These are phyloP conservation scores for Melipona bicolor DNA, from an alignment of 2,888 invertebrate genomes.

Conservation along the genomic window DNA sequence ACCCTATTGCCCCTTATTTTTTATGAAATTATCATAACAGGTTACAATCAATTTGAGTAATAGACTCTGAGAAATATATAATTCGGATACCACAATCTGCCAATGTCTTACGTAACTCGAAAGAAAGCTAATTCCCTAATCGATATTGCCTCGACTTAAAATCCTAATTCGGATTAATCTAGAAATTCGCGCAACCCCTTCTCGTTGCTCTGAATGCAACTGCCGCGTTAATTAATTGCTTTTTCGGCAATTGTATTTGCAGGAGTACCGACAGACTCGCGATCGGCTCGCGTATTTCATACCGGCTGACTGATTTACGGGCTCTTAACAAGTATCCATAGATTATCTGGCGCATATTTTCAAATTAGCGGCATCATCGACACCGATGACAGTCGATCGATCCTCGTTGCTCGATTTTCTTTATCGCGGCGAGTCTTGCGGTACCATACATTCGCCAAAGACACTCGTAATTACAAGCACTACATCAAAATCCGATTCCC, in stretches of 20 bases:
- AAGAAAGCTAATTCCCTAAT: background rate
- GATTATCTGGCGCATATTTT: slow-evolving; percentile 53
- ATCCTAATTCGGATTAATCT: background rate
- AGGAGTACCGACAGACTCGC: background rate
- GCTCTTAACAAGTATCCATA: slow-evolving; percentile 48
- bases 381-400: slow-evolving; percentile 12
- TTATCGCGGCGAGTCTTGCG: background rate
- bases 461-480: slow-evolving; percentile 45
- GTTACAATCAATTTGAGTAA: background rate
- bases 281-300: slow-evolving; percentile 45
- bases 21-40: slow-evolving; percentile 11
- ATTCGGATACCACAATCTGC: background rate
- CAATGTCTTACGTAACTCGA: background rate
- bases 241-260: background rate
- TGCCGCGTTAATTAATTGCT: slow-evolving; percentile 22
- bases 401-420: slow-evolving; percentile 14
- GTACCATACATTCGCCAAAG: slow-evolving; percentile 14
- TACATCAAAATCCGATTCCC: slow-evolving; percentile 48
- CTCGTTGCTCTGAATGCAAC: slow-evolving; percentile 1
- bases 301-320: slow-evolving; percentile 48
- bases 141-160: background rate
- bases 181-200: background rate
- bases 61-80: background rate
- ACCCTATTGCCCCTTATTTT: background rate
- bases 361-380: slow-evolving; percentile 48